phyloP scores from a whole-genome alignment of 2,888 invertebrate genomes.

The Drosophila infuscata region DNA sequence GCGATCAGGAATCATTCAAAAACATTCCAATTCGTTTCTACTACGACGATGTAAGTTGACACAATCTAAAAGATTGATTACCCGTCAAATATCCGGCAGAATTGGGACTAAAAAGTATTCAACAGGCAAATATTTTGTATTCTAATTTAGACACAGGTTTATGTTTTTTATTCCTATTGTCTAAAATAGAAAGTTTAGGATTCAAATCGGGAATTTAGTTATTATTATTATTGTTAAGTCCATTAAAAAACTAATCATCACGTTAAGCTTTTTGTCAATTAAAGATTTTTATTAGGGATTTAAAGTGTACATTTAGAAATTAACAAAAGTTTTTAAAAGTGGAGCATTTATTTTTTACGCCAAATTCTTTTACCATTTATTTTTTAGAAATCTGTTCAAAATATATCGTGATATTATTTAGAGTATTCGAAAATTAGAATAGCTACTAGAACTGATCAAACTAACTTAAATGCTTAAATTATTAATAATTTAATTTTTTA shows the following conservation, averaged over 20 bases:
- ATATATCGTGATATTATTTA: neutral
- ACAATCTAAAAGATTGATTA: neutral
- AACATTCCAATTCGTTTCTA: slow-evolving; percentile 96
- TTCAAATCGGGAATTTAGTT: neutral
- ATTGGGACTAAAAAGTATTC: neutral
- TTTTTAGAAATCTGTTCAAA: neutral
- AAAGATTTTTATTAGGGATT: neutral
- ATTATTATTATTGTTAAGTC: neutral
- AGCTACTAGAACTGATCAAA: neutral
- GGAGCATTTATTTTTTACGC: neutral
- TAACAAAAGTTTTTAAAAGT: neutral
- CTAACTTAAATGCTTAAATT: neutral
- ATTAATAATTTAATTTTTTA: too few species aligned
- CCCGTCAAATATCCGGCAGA: neutral
- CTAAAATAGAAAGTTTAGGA: neutral
- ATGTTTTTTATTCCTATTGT: neutral
- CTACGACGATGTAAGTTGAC: slow-evolving; percentile 86
- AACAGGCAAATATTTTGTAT: neutral
- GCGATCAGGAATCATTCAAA: slow-evolving; percentile 93
- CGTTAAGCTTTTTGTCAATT: neutral
- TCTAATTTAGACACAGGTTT: neutral
- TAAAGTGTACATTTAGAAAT: neutral
- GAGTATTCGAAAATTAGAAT: neutral
- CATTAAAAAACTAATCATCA: too few species aligned
- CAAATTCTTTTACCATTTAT: neutral